Conservation (phyloP, 1,140 invertebrate species). For the Neodiprion lecontei region DNA sequence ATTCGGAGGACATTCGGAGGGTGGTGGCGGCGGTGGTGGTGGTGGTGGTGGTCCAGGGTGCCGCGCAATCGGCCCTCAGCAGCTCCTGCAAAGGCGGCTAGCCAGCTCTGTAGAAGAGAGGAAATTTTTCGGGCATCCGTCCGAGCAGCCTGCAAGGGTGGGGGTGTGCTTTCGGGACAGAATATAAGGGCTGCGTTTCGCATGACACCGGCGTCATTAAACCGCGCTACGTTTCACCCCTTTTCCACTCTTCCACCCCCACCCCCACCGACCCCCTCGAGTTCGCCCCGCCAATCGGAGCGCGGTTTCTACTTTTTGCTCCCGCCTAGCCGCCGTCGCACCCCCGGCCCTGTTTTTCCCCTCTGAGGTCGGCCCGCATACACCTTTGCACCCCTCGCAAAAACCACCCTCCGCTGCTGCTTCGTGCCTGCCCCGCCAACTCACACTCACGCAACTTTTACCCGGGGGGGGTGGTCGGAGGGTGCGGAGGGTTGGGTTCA, state of each 20-base stretch:
- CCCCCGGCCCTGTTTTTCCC: slow-evolving; percentile 55
- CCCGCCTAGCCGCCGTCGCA: slow-evolving; percentile 41
- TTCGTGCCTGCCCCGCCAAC: neutral
- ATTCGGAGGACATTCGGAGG: too few relatives aligned
- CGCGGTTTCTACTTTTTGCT: slow-evolving; percentile 51
- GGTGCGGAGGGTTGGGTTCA: slow-evolving; percentile 34
- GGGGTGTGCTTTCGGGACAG: neutral
- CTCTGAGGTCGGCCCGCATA: slow-evolving; percentile 52
- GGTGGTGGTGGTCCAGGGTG: too few relatives aligned
- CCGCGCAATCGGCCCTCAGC: too few relatives aligned
- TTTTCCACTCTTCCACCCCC: slow-evolving; percentile 38
- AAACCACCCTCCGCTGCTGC: slow-evolving; percentile 25
- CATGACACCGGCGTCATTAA: slow-evolving; percentile 18
- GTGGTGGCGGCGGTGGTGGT: too few relatives aligned
- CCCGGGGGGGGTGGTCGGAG: slow-evolving; percentile 38
- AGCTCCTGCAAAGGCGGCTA: slow-evolving; percentile 11
- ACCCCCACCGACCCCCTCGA: slow-evolving; percentile 13
- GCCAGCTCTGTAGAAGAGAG: slow-evolving; percentile 1
- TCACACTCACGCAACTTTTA: slow-evolving; percentile 50
- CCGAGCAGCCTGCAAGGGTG: neutral
- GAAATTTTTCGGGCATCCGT: neutral
- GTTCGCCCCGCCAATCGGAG: slow-evolving; percentile 49
- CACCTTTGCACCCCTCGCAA: too few relatives aligned
- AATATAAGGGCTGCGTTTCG: slow-evolving; percentile 26
- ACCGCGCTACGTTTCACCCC: slow-evolving; percentile 2